phyloP scores from a whole-genome alignment of 1,140 invertebrate species.

The Euwallacea fornicatus region DNA sequence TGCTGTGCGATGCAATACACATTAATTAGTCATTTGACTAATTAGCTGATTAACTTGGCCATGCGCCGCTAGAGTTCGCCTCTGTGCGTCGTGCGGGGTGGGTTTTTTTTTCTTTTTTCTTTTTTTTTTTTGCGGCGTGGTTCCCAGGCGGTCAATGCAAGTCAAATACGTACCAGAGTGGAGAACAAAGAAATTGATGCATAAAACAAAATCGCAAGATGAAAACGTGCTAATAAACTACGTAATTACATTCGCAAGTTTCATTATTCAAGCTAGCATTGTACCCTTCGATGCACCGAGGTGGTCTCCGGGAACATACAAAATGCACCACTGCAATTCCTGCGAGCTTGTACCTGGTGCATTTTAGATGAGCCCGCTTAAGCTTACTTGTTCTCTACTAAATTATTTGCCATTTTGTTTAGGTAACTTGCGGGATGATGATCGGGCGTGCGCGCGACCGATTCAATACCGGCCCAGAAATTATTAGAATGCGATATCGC shows the following conservation, averaged over 20 bases:
- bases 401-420: conserved; percentile 5
- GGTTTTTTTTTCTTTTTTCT: background rate
- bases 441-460: background rate
- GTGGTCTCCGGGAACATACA: conserved; percentile 32
- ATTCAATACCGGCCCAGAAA: conserved; percentile 2
- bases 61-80: conserved; percentile 11
- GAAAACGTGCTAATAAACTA: conserved; percentile 34
- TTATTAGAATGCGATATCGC: conserved; percentile 6
- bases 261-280: conserved; percentile 35
- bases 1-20: conserved; percentile 33
- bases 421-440: too few relatives aligned
- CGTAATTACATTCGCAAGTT: conserved; percentile 31
- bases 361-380: conserved; percentile 13
- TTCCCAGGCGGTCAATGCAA: conserved; percentile 27
- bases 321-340: conserved; percentile 29
- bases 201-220: conserved; percentile 32
- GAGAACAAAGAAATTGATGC: conserved; percentile 31
- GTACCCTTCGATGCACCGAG: conserved; percentile 28
- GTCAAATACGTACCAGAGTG: conserved; percentile 17
- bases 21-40: conserved; percentile 37
- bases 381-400: conserved; percentile 7
- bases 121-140: background rate
- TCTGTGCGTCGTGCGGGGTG: background rate
- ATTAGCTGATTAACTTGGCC: conserved; percentile 35
- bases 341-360: conserved; percentile 17